Conservation (phyloP, 2,113 vertebrate genomes). For the Mionectes macconnelli region DNA sequence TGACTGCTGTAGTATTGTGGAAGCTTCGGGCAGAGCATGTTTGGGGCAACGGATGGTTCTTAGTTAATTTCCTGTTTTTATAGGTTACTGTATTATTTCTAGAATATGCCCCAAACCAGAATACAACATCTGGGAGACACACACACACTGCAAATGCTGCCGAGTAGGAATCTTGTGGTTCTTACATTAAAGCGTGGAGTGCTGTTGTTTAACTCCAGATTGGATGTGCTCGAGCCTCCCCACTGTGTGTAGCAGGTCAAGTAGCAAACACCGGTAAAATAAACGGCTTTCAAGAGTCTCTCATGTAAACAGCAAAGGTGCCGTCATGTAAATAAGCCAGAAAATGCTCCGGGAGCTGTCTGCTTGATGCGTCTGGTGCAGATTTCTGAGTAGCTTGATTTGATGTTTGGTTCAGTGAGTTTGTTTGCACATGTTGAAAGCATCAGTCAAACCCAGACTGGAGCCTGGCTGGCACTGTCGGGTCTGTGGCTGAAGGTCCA, state of each 20-base stretch:
- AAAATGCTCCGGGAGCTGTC: background rate
- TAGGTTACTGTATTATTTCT: background rate
- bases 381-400: background rate
- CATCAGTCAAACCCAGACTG: background rate
- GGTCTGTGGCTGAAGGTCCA: background rate
- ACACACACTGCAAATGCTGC: background rate
- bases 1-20: background rate
- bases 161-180: background rate
- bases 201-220: background rate
- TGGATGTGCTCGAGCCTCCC: background rate
- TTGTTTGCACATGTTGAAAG: background rate
- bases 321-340: background rate
- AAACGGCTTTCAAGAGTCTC: background rate
- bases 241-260: background rate
- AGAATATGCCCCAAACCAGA: background rate
- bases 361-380: background rate
- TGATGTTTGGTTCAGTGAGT: background rate
- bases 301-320: background rate
- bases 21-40: background rate
- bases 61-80: conserved; percentile 25
- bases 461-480: background rate
- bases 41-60: background rate
- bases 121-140: background rate
- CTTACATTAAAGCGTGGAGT: background rate
- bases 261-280: background rate